A percentile compares a stretch with the other conserved stretches of the same genome.
phyloP scores from a whole-genome alignment of 92 coral and sea anemone genomes.

The Bergia sp. region DNA sequence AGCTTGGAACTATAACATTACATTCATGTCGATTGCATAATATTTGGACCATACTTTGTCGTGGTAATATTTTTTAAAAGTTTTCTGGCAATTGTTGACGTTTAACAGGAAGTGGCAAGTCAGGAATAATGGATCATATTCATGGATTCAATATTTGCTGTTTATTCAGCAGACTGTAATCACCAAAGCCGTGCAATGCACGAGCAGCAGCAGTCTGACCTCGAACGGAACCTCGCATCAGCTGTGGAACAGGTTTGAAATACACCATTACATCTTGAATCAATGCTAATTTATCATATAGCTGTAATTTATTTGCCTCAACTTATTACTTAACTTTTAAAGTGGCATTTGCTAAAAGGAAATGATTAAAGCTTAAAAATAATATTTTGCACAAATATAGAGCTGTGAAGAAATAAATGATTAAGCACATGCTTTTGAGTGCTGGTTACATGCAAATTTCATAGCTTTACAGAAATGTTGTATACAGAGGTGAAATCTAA shows the following conservation, averaged over 20 bases:
- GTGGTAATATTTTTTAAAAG: not conserved
- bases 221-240: slow-evolving; percentile 18
- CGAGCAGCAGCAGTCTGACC: slow-evolving; percentile 21
- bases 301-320: too few relatives aligned
- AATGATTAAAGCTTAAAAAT: too few relatives aligned
- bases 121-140: not conserved
- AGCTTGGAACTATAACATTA: not conserved
- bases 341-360: too few relatives aligned
- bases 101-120: not conserved
- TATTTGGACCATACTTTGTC: not conserved
- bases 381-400: too few relatives aligned
- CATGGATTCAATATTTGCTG: not conserved
- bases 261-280: not conserved
- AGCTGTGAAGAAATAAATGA: too few relatives aligned
- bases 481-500: too few relatives aligned
- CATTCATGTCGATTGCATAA: not conserved
- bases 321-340: too few relatives aligned
- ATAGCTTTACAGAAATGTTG: too few relatives aligned
- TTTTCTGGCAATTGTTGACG: not conserved
- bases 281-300: too few relatives aligned
- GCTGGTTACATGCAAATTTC: too few relatives aligned
- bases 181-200: slow-evolving; percentile 25
- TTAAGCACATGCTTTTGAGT: too few relatives aligned
- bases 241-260: slow-evolving; percentile 42
- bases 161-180: not conserved